Base-by-base conservation (phyloP, 2,888 invertebrate species). In the Xylophagus ater region DNA sequence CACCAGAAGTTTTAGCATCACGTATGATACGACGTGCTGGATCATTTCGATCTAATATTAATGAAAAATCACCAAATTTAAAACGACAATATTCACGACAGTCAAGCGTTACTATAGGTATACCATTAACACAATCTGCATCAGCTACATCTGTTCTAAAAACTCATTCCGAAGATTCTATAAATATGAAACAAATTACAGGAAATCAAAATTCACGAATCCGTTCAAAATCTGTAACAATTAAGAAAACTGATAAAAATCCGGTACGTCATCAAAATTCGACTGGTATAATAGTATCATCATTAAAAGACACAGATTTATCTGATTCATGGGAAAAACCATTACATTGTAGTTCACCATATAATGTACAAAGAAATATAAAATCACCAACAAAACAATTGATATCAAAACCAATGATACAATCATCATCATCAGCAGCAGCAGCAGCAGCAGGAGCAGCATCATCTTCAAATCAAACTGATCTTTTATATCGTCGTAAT, bases 1-100 rank as follows among this genome's bases (percentile, higher is more conserved):
- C 78, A 10, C 78, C 82, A 0, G 80, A 82, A 53, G 76, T 75
- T 46, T 73, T 80, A 26, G 80, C 80, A 30, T 73, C 76, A 33
- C 74, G 81, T 50, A 69, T 82, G 55, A 76, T 82, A 6, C 68
- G 80, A 23, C 70, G 78, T 30, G 81, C 78, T 2, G 67, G 65
- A 9, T 76, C 80, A 15, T 76, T 81, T 63, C 72, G 81, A 40
- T 58, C 54, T 28, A 54, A 42, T 36, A 47, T 44, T 28, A 47
- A 51, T 31, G 66, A 66, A 34, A 60, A 61, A 23, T 54, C 34
- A 4, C 37, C 40, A 19, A 41, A 37, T 47, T 60, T 62, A 10
- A 68, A 69, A 34, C 57, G 71, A 13, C 67, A 69, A 41, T 55
- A 53, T 9, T 59, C 57, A 5, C 38, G 51, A 9, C 58, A 14